These are phyloP conservation scores for Aricia artaxerxes DNA, from an alignment of 2,888 invertebrate genomes.

Conservation along the genomic window DNA sequence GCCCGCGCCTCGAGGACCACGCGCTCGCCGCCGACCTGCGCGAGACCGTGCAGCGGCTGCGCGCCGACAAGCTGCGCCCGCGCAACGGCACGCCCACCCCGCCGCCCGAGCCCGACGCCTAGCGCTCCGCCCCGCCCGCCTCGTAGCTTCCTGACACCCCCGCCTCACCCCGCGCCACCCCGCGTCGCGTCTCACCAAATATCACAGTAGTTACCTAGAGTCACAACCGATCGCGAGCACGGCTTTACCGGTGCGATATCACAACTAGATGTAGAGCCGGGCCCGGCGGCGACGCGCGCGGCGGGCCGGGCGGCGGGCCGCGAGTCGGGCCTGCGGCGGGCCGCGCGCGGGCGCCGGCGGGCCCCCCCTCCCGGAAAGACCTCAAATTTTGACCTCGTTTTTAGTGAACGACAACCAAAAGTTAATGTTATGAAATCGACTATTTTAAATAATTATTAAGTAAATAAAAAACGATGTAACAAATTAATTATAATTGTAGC, in stretches of 20 bases:
- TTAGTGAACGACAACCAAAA: constrained; percentile 80
- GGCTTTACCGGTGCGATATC: constrained; percentile 77
- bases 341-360: constrained; percentile 41
- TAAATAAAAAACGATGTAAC: constrained; percentile 75
- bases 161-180: constrained; percentile 23
- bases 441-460: constrained; percentile 76
- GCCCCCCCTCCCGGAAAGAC: constrained; percentile 57
- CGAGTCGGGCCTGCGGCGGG: neutral
- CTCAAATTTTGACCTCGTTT: constrained; percentile 71
- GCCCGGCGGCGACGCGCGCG: constrained; percentile 31
- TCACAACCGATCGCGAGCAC: constrained; percentile 76
- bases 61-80: constrained; percentile 72
- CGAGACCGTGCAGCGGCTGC: constrained; percentile 72
- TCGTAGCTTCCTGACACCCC: constrained; percentile 33
- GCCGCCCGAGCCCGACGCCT: constrained; percentile 52
- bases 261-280: constrained; percentile 57
- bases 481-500: constrained; percentile 80
- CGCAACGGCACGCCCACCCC: constrained; percentile 67
- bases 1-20: constrained; percentile 73
- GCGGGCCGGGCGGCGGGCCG: neutral
- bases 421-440: constrained; percentile 78
- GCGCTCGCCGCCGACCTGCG: constrained; percentile 74
- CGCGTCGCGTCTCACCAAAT: constrained; percentile 66
- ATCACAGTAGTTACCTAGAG: constrained; percentile 79
- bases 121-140: constrained; percentile 40